Base-by-base conservation (phyloP, 2,888 invertebrate genomes). In the Polymixis flavicincta region DNA sequence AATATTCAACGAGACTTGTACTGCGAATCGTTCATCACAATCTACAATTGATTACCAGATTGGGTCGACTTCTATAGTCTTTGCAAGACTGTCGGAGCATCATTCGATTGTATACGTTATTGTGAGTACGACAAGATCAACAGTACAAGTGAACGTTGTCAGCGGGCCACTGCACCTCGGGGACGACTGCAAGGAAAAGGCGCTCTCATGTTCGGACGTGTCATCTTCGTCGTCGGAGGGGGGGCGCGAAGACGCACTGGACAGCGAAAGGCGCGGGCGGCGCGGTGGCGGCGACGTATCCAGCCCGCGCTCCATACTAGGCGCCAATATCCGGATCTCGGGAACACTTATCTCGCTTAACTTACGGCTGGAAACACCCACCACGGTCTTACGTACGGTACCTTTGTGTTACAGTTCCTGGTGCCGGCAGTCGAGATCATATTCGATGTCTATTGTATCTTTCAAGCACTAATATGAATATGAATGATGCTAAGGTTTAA, bases 321-420 rank as follows among this genome's bases (percentile, higher is more conserved):
- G 98, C 93, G 98, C 98, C 97, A 98, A 96, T 91, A 98, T 98
- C 92, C 98, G 98, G 92, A 98, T 98, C 97, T 98, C 98, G 86
- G 98, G 98, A 88, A 98, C 97, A 95, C 97, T 97, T 97, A 98
- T 97, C 94, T 97, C 97, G 97, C 97, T 97, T 97, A 97, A 97
- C 96, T 97, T 97, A 96, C 97, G 97, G 97, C 97, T 97, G 96
- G 89, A 94, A 94, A 94, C 86, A 93, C 89, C 88, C 89, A 85
- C 71, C 73, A 74, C 81, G 45, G 60, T 83, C 78, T 78, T 71
- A 75, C 66, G 55, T 57, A 71, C 72, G 52, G 45, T 73, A 81
- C 78, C 74, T 65, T 69, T 28, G 19, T 25, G 14, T 45, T 28
- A 65, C 54, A 65, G 28, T 52, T 52, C 42, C 45, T 78, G 45